Base-by-base conservation (phyloP, 37 sponge, comb jelly and placozoan genomes). In the Beroe ovata region DNA sequence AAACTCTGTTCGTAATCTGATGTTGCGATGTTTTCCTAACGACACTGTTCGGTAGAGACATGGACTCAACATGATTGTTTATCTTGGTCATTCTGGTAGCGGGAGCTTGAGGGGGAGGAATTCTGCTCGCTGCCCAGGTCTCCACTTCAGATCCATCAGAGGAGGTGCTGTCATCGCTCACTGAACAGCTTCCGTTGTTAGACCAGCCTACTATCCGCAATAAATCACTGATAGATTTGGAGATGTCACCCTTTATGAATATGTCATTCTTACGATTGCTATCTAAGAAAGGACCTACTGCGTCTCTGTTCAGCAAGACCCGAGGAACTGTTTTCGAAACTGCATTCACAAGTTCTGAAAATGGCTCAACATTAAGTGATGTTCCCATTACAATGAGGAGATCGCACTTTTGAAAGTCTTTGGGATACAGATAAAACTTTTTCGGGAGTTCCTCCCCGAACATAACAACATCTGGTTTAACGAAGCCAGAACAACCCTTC, bases 401-500 rank as follows among this genome's bases (percentile, higher is more conserved):
- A 81, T 97, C 97, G 72, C 95, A 97, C 60, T 91, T 60, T 36
- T 89, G 41, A 66, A 95, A 92, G 88, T 97, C 97, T 16, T 14
- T 22, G 16, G 60, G 64, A 19, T 92, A 91, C n/a, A 97, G 92
- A 90, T 94, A 90, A 64, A 97, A 97, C 19, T 93, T 64, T 34
- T 60, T 33, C 22, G 97, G 97, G 3, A 97, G 92, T 29, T 93
- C 92, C 60, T 97, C 94, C 22, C 97, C 95, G 91, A 97, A 97
- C 92, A 97, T 94, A 60, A 97, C 97, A 72, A 97, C 93, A 90
- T 95, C 94, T 0, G 97, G 95, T 59, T 97, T 97, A 59, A 94
- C 93, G 26, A 94, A 39, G 4, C 97, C 94, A 90, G 59, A 62
- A 28, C 41, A 91, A 61, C 88, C 16, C 26, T 60, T 39, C 8